Base-by-base conservation (phyloP, 2,888 invertebrate genomes). In the Corythucha ciliata region DNA sequence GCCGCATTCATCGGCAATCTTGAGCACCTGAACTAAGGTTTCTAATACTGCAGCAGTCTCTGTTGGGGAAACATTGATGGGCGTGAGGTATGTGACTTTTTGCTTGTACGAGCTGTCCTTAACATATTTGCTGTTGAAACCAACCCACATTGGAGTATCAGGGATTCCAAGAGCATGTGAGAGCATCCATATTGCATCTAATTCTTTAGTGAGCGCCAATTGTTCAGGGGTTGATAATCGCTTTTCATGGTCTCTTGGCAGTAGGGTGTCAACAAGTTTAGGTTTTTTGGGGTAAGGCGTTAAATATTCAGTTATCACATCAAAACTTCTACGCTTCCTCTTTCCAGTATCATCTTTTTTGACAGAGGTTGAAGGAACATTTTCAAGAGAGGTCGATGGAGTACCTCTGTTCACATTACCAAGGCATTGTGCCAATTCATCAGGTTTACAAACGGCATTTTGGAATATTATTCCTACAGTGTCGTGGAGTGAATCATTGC, bases 401-500 rank as follows among this genome's bases (percentile, higher is more conserved):
- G n/a, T n/a, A n/a, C n/a, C n/a, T n/a, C n/a, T n/a, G n/a, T n/a
- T n/a, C n/a, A n/a, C n/a, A n/a, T n/a, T n/a, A n/a, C n/a, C n/a
- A n/a, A n/a, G n/a, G n/a, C n/a, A n/a, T n/a, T n/a, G n/a, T n/a
- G n/a, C n/a, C n/a, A n/a, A n/a, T n/a, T n/a, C n/a, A n/a, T n/a
- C n/a, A n/a, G n/a, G n/a, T n/a, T n/a, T n/a, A n/a, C n/a, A n/a
- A n/a, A n/a, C n/a, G n/a, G n/a, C 29, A 29, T 29, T 29, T n/a
- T 29, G 29, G n/a, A 10, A 29, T 8, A 29, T 29, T 8, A 29
- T n/a, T 10, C 8, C 29, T 29, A 29, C 29, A 10, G 63, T 66
- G 50, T 66, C 65, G 53, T 66, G 66, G 40, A 66, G 48, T 1
- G 65, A 65, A 33, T 65, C 63, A 54, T 65, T 66, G 5, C 65